Conservation (phyloP, 2,797 vertebrate species). For the Capromys pilorides region DNA sequence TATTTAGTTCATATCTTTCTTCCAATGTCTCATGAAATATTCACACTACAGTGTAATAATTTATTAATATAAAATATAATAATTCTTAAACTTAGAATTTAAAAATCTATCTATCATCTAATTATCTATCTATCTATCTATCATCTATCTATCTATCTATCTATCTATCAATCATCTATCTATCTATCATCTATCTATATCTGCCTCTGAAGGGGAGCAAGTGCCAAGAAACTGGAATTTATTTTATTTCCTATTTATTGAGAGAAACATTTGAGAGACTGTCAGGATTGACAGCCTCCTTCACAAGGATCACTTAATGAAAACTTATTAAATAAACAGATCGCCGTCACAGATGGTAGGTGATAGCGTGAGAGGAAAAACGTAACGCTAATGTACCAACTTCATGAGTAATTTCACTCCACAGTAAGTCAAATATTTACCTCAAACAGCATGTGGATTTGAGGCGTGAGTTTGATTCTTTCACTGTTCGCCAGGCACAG, state of each 20-base stretch:
- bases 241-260: conserved; percentile 24
- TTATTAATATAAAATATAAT: background rate
- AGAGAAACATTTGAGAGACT: conserved; percentile 18
- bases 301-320: background rate
- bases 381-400: background rate
- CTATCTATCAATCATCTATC: background rate
- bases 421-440: conserved; percentile 78
- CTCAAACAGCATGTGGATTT: conserved; percentile 95
- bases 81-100: conserved; percentile 31
- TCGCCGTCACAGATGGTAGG: background rate
- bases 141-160: background rate
- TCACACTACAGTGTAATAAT: background rate
- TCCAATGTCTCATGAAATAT: background rate
- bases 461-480: conserved; percentile 92
- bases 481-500: conserved; percentile 94
- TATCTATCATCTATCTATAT: too few species aligned
- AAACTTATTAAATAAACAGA: conserved; percentile 32
- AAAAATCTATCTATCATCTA: background rate
- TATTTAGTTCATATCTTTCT: background rate
- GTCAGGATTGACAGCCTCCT: background rate
- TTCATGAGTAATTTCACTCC: background rate
- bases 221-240: background rate
- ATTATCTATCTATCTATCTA: background rate
- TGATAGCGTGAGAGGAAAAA: background rate
- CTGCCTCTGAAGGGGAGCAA: background rate